Percentiles rank a stretch among this genome's conserved stretches.
Conservation (phyloP, 2,888 invertebrate genomes). For the Osmoderma eremita region DNA sequence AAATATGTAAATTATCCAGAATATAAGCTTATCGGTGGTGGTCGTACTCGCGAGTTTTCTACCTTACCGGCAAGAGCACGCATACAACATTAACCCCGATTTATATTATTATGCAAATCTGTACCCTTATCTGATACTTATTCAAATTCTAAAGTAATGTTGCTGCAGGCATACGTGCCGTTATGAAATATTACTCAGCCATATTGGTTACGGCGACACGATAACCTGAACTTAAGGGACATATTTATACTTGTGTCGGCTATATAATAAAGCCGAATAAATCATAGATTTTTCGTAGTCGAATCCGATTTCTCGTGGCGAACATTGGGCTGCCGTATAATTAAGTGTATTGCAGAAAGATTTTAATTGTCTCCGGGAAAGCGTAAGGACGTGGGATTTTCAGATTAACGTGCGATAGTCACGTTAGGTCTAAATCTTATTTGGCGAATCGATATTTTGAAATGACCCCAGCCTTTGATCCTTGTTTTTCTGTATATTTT, state of each 20-base stretch:
- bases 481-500: too few species aligned
- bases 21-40: constrained; percentile 61
- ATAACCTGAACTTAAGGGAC: constrained; percentile 55
- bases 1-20: constrained; percentile 58
- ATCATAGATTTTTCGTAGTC: constrained; percentile 45
- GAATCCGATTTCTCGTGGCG: constrained; percentile 25
- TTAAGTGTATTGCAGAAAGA: constrained; percentile 29
- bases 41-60: constrained; percentile 59
- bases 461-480: too few species aligned
- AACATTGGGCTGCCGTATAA: constrained; percentile 26
- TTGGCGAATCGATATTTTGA: constrained; percentile 7
- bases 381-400: constrained; percentile 32
- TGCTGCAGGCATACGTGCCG: constrained; percentile 61
- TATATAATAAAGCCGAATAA: constrained; percentile 51
- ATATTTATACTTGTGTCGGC: constrained; percentile 47
- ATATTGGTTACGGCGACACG: constrained; percentile 61
- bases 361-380: constrained; percentile 31
- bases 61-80: constrained; percentile 57
- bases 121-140: constrained; percentile 60
- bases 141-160: constrained; percentile 64
- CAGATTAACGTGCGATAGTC: constrained; percentile 12
- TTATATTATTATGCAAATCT: constrained; percentile 65
- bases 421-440: constrained; percentile 9
- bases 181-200: constrained; percentile 63
- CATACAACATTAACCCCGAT: constrained; percentile 65